These are phyloP conservation scores for Oscheius sp. DNA, from an alignment of 2,888 invertebrate genomes.

Conservation along the genomic window DNA sequence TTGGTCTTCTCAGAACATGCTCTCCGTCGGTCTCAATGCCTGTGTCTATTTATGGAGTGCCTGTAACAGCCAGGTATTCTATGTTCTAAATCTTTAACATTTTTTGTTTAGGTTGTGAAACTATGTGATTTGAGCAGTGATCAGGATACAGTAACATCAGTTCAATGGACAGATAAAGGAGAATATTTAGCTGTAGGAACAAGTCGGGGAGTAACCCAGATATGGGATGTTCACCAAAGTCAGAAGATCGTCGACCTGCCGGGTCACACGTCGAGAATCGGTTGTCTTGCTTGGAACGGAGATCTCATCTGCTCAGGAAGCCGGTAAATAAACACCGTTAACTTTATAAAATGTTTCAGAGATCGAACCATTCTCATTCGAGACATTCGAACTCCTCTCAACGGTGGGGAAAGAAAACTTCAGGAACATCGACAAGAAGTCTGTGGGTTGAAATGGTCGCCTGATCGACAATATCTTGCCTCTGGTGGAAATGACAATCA, in stretches of 20 bases:
- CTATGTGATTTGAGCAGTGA: constrained; percentile 91
- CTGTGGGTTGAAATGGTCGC: constrained; percentile 97
- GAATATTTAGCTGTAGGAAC: constrained; percentile 97
- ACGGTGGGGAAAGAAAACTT: constrained; percentile 80
- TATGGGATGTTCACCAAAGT: constrained; percentile 95
- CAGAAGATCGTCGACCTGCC: constrained; percentile 79
- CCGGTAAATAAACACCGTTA: constrained; percentile 18
- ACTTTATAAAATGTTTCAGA: constrained; percentile 71
- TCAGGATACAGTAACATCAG: constrained; percentile 90
- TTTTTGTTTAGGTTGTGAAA: constrained; percentile 78
- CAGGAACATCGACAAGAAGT: constrained; percentile 91
- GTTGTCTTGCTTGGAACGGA: constrained; percentile 70
- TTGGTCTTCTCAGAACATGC: constrained; percentile 98
- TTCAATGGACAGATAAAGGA: constrained; percentile 97
- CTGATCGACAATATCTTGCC: constrained; percentile 94
- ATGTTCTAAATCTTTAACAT: neutral
- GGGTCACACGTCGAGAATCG: constrained; percentile 66
- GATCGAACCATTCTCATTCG: constrained; percentile 88
- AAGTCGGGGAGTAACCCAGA: constrained; percentile 71
- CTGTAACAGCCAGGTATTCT: constrained; percentile 84
- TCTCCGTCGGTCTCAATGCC: constrained; percentile 94
- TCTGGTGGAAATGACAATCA: constrained; percentile 98
- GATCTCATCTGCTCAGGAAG: constrained; percentile 81
- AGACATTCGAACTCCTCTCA: constrained; percentile 83
- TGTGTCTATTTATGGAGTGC: constrained; percentile 99